These are phyloP conservation scores for Halocaridina rubra DNA, from an alignment of 2,888 invertebrate genomes.

Conservation along the genomic window DNA sequence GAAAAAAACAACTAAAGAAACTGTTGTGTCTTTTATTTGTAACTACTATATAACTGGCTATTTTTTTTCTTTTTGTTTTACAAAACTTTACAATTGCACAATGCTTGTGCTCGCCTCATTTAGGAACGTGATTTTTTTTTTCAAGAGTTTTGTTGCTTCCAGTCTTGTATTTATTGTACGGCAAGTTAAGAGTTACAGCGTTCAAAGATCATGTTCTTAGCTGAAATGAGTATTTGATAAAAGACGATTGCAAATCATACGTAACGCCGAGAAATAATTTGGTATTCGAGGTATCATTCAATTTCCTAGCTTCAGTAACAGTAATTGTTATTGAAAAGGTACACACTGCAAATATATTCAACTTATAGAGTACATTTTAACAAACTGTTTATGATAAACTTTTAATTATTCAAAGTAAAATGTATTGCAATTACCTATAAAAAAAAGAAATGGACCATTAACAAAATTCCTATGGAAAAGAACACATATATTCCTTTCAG, in stretches of 20 bases:
- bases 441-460: too few relatives aligned
- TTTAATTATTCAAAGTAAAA: too few relatives aligned
- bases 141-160: background rate
- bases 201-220: too few relatives aligned
- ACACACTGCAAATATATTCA: background rate
- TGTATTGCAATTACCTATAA: too few relatives aligned
- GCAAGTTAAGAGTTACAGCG: background rate
- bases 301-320: too few relatives aligned
- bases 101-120: conserved; percentile 2
- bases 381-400: background rate
- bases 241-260: background rate
- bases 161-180: background rate
- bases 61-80: background rate
- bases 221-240: background rate
- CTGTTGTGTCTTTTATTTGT: conserved; percentile 33
- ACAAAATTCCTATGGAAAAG: too few relatives aligned
- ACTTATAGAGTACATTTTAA: background rate
- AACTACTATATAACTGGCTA: conserved; percentile 25
- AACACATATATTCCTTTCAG: background rate
- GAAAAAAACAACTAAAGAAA: too few relatives aligned
- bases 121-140: conserved; percentile 24
- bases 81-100: conserved; percentile 39
- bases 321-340: background rate
- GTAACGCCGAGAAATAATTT: background rate
- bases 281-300: too few relatives aligned